Evolutionary conservation across 2,888 invertebrate genomes (phyloP).

Genomic region (Megaustenia siamemsis): DNA sequence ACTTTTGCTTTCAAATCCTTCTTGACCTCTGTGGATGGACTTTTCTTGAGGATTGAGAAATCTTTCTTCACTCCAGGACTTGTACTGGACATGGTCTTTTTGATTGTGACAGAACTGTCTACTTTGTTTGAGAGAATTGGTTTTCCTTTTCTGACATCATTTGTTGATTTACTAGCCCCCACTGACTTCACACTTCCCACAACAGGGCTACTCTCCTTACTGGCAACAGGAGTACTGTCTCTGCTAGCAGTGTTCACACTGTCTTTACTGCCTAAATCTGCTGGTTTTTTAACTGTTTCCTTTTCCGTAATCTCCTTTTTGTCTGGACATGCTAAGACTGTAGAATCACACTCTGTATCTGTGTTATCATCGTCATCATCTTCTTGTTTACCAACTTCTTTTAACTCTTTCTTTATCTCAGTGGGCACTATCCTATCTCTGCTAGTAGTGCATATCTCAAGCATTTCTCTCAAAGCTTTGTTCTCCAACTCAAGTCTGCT

Average conservation of each 20-base stretch:
- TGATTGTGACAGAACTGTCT: conserved; percentile 24
- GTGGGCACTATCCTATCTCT: conserved; percentile 30
- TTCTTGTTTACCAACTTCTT: not conserved
- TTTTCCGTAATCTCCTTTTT: conserved; percentile 38
- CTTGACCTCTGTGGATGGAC: conserved; percentile 41
- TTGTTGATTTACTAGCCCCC: conserved; percentile 36
- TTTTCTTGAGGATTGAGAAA: conserved; percentile 31
- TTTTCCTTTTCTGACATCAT: conserved; percentile 41
- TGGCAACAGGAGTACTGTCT: not conserved
- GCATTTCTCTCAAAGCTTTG: conserved; percentile 90
- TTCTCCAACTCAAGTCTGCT: conserved; percentile 92
- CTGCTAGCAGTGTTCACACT: not conserved
- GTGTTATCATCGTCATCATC: conserved; percentile 45
- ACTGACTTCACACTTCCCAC: conserved; percentile 10
- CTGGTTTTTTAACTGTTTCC: not conserved
- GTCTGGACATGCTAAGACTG: conserved; percentile 21
- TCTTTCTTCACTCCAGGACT: conserved; percentile 41
- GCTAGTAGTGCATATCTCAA: conserved; percentile 84
- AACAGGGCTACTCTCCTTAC: conserved; percentile 22
- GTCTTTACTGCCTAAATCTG: conserved; percentile 26
- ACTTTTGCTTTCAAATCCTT: conserved; percentile 46
- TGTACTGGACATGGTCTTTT: conserved; percentile 38
- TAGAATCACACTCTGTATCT: conserved; percentile 49
- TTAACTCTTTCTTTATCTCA: conserved; percentile 12
- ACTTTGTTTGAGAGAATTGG: conserved; percentile 16